Evolutionary conservation across 2,888 invertebrate species (phyloP).

Genomic region (Sialis fuliginosa): DNA sequence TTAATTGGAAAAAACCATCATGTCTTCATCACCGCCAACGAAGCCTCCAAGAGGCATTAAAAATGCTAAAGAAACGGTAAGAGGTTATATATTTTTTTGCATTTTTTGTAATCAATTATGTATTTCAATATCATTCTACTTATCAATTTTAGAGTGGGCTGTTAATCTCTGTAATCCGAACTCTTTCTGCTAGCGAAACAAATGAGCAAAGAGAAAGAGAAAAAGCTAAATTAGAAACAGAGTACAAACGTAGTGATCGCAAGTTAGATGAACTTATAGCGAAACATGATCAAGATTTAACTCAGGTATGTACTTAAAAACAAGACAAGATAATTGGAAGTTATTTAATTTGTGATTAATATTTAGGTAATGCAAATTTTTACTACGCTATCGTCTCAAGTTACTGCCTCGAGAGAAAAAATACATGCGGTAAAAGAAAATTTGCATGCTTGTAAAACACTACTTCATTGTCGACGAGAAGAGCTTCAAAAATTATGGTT

Average conservation of each 20-base stretch:
- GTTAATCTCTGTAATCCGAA: conserved; percentile 88
- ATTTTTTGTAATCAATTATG: not conserved
- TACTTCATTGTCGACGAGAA: conserved; percentile 79
- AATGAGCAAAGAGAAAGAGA: conserved; percentile 86
- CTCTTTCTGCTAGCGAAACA: conserved; percentile 83
- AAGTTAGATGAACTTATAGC: conserved; percentile 77
- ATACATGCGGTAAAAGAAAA: conserved; percentile 66
- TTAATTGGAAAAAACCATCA: conserved; percentile 15
- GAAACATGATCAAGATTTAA: conserved; percentile 72
- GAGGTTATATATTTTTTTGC: conserved; percentile 10
- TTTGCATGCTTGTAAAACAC: conserved; percentile 61
- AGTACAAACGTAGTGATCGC: conserved; percentile 81
- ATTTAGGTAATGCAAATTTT: conserved; percentile 43
- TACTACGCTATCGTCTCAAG: conserved; percentile 53
- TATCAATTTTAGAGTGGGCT: conserved; percentile 48
- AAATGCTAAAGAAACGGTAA: conserved; percentile 71
- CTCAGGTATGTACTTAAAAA: conserved; percentile 37
- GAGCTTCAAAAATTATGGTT: conserved; percentile 88
- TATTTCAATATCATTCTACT: conserved; percentile 4
- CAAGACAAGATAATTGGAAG: not conserved
- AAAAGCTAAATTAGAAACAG: conserved; percentile 82
- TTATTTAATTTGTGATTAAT: conserved; percentile 5
- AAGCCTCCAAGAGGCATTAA: conserved; percentile 78
- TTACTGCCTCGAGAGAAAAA: conserved; percentile 58
- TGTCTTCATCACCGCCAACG: conserved; percentile 55